These are phyloP conservation scores for Myotis yumanensis DNA, from an alignment of 2,113 vertebrate genomes.

Conservation along the genomic window DNA sequence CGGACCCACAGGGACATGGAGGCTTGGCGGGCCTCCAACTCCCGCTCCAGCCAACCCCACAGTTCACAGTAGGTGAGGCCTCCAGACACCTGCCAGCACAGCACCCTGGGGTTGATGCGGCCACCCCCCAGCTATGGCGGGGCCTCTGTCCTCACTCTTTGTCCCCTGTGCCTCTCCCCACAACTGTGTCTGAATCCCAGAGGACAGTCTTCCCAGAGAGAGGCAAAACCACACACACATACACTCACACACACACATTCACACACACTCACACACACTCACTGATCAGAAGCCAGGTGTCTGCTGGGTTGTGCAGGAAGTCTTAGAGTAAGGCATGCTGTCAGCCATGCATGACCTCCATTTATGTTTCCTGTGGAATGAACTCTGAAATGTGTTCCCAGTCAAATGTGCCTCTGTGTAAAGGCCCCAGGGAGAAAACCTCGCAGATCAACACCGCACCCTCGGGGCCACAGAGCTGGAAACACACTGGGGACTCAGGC, in stretches of 20 bases:
- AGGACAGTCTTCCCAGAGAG: neutral
- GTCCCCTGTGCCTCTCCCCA: neutral
- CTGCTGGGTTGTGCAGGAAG: neutral
- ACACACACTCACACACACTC: neutral
- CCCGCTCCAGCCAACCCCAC: neutral
- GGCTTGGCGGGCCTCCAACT: neutral
- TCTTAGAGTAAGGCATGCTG: neutral
- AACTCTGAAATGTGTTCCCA: neutral
- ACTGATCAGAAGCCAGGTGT: neutral
- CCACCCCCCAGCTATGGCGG: neutral
- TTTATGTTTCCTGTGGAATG: neutral
- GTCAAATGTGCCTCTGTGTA: neutral
- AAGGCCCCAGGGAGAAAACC: neutral
- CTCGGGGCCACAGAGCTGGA: accelerated
- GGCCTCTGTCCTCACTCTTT: neutral
- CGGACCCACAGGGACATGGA: neutral
- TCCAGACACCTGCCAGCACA: neutral
- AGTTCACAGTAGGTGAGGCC: neutral
- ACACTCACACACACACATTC: neutral
- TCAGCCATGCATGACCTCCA: neutral
- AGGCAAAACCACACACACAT: neutral
- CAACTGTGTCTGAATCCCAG: neutral
- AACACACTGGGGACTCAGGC: neutral
- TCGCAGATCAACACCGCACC: neutral
- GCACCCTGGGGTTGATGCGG: too few relatives aligned